Evolutionary conservation across 1,140 invertebrate genomes (phyloP).

Genomic region (Panagrolaimus sp.): DNA sequence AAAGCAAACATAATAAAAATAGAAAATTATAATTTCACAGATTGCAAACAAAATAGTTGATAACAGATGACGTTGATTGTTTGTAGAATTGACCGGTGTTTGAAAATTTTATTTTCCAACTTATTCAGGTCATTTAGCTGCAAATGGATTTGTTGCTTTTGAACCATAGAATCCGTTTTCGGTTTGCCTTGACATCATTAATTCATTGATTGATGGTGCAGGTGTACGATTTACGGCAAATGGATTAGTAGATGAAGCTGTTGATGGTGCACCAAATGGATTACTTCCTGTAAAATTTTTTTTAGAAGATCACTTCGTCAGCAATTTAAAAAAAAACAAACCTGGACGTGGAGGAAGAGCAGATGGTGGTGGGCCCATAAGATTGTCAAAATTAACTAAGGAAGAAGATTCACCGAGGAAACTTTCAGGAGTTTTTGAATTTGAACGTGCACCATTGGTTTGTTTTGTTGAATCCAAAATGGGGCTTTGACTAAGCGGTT

Average conservation of each 20-base stretch:
- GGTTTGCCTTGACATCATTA: conserved; percentile 42
- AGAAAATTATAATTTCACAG: too few species aligned
- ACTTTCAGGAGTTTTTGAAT: conserved; percentile 75
- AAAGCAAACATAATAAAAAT: too few species aligned
- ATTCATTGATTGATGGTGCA: conserved; percentile 55
- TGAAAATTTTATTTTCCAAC: too few species aligned
- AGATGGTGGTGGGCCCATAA: conserved; percentile 67
- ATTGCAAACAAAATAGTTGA: too few species aligned
- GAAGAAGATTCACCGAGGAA: conserved; percentile 88
- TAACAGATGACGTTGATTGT: too few species aligned
- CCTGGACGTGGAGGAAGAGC: conserved; percentile 30
- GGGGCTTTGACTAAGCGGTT: conserved; percentile 16
- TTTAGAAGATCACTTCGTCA: conserved; percentile 5
- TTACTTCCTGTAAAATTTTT: conserved; percentile 53
- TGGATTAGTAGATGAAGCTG: conserved; percentile 46
- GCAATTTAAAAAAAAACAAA: conserved; percentile 17
- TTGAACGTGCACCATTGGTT: conserved; percentile 54
- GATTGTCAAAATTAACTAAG: conserved; percentile 87
- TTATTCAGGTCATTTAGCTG: neutral
- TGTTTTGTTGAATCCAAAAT: neutral
- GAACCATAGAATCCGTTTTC: neutral
- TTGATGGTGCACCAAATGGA: conserved; percentile 47
- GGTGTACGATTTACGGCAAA: conserved; percentile 55
- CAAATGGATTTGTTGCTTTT: conserved; percentile 14
- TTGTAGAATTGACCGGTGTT: too few species aligned